A percentile compares a stretch with the other conserved stretches of the same genome.
Conservation (phyloP, 64 coral and sea anemone species). For the Montipora cactus region DNA sequence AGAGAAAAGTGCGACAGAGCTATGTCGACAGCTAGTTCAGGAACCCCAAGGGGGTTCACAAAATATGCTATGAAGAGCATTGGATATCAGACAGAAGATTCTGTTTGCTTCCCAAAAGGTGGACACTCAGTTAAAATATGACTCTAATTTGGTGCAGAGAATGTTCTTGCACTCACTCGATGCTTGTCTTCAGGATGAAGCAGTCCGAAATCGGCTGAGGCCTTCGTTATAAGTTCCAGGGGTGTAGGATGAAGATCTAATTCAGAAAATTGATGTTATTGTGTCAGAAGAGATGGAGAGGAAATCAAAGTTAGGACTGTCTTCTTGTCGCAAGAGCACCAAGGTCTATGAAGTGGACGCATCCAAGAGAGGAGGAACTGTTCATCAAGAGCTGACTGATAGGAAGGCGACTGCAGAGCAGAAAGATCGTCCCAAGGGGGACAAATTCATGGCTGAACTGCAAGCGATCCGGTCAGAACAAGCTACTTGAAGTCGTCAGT, state of each 20-base stretch:
- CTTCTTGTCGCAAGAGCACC: neutral
- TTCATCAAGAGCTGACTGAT: neutral
- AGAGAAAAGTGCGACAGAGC: no score
- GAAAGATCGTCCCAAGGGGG: conserved; percentile 13
- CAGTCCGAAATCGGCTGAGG: no score
- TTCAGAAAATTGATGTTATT: conserved; percentile 18
- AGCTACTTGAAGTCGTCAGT: conserved; percentile 48
- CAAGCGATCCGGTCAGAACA: conserved; percentile 7
- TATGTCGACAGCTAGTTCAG: no score
- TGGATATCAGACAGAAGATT: no score
- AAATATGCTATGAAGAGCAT: no score
- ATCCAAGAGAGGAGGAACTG: neutral
- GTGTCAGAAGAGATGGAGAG: conserved; percentile 11
- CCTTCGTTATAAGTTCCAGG: neutral
- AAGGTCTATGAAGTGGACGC: neutral
- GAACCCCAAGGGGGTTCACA: no score
- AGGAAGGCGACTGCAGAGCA: neutral
- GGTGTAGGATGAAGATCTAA: conserved; percentile 31
- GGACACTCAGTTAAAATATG: no score
- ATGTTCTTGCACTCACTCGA: no score
- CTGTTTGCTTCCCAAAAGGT: no score
- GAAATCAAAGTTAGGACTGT: conserved; percentile 1
- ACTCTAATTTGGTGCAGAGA: no score
- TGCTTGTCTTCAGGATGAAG: no score
- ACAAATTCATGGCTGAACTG: conserved; percentile 48